Base-by-base conservation (phyloP, 2,113 vertebrate genomes). In the Ellobius talpinus region DNA sequence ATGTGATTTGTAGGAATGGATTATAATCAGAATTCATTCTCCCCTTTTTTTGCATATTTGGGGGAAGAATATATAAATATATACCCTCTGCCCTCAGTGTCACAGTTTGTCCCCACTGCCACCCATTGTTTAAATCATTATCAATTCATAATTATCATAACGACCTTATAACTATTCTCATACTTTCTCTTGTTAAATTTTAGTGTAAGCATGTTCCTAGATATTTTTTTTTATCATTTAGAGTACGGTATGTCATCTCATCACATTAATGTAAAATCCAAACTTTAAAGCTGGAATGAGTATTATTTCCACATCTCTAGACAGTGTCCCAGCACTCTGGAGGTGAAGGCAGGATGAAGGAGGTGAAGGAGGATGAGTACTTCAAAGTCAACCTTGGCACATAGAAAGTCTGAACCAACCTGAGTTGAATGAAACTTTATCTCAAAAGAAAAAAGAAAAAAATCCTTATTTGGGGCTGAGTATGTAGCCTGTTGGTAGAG, bases 181-280 rank as follows among this genome's bases (percentile, higher is more conserved):
- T 10, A n/a, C 52, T 76, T 26, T 91, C 13, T 87, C 45, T 65
- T 58, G 9, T n/a, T n/a, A 45, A 45, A 78, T 72, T 94, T 19
- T 73, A 90, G 90, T 91, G 39, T 76, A 93, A 66, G 52, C 79
- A 76, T 72, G 31, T 92, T 68, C 68, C 96, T 82, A 16, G 58
- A 63, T 31, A 11, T 42, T 58, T 47, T 31, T 19, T 42, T 58
- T 47, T 39, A 13, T 81, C 61, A 50, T 31, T 7, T 87, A 90
- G 61, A 55, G 39, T 82, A 29, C 10, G 61, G 26, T 52, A 45
- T 86, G 65, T n/a, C 47, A 90, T 93, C 39, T 70, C 47, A n/a
- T 87, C 39, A 87, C 8, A 23, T 87, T 82, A 82, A 23, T 7
- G 78, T 94, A 61, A 92, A 90, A 87, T 58, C 31, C 61, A 87